Evolutionary conservation across 2,888 invertebrate species (phyloP).

Genomic region (Colletes collaris): DNA sequence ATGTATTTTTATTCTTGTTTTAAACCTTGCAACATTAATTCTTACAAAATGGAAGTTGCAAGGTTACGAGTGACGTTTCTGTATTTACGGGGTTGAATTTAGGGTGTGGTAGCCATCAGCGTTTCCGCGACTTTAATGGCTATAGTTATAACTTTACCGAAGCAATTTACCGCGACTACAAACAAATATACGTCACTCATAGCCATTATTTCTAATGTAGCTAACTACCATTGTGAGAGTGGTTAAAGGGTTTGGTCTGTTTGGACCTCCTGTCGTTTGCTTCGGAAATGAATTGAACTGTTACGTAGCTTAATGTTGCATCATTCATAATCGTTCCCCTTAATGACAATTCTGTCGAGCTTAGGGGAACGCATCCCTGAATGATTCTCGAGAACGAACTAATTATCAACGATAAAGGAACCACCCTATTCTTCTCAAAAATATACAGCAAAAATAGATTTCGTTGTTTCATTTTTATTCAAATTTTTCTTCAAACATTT

Average conservation of each 20-base stretch:
- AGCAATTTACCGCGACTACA: slow-evolving; percentile 38
- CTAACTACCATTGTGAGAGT: slow-evolving; percentile 47
- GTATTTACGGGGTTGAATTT: slow-evolving; percentile 28
- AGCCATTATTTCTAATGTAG: slow-evolving; percentile 66
- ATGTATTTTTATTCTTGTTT: too few relatives aligned
- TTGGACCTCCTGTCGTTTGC: slow-evolving; percentile 35
- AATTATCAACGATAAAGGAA: neutral
- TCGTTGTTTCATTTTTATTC: too few relatives aligned
- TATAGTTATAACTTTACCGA: slow-evolving; percentile 51
- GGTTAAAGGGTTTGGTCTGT: slow-evolving; percentile 45
- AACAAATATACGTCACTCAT: slow-evolving; percentile 49
- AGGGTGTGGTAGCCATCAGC: slow-evolving; percentile 51
- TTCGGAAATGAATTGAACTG: slow-evolving; percentile 46
- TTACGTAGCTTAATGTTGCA: slow-evolving; percentile 26
- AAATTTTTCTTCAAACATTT: too few relatives aligned
- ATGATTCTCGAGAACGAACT: neutral
- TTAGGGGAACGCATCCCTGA: too few relatives aligned
- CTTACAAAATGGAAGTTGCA: neutral
- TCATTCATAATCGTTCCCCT: slow-evolving; percentile 40
- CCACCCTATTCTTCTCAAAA: neutral
- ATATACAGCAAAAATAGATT: too few relatives aligned
- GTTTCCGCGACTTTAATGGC: slow-evolving; percentile 60
- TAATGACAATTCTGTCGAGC: slow-evolving; percentile 19
- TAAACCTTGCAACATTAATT: neutral
- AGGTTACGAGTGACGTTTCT: slow-evolving; percentile 33